Evolutionary conservation across 2,797 vertebrate genomes (phyloP).

Genomic region (Scolopax rusticola): DNA sequence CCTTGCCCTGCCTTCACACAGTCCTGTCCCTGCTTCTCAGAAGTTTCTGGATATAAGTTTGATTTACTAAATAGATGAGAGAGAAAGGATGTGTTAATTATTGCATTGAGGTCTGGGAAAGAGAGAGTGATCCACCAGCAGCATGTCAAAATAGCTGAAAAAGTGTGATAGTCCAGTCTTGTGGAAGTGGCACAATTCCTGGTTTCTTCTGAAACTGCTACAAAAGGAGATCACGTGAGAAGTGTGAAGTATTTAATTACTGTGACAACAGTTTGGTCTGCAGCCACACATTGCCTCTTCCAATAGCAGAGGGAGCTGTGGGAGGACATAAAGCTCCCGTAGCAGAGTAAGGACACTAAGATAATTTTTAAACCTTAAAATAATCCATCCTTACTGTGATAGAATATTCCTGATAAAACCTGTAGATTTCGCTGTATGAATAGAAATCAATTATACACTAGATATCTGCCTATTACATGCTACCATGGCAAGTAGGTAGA

Average conservation of each 20-base stretch:
- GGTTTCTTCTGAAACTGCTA: not conserved
- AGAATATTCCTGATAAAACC: not conserved
- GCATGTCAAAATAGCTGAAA: not conserved
- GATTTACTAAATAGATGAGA: not conserved
- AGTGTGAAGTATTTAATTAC: not conserved
- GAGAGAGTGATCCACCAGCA: not conserved
- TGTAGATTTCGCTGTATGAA: not conserved
- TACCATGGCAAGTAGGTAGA: not conserved
- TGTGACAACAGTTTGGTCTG: not conserved
- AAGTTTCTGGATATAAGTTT: not conserved
- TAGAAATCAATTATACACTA: not conserved
- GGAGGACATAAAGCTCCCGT: not conserved
- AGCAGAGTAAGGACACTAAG: not conserved
- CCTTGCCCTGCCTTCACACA: accelerated
- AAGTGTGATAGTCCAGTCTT: not conserved
- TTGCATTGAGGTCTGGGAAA: not conserved
- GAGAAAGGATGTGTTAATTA: not conserved
- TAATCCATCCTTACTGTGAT: not conserved
- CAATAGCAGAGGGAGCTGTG: accelerated
- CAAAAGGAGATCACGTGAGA: not conserved
- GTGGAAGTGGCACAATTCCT: not conserved
- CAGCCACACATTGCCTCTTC: not conserved
- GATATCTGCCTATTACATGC: not conserved
- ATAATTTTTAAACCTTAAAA: not conserved
- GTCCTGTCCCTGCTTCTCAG: accelerated